A percentile compares a stretch with the other conserved stretches of the same genome.
These are phyloP conservation scores for Bombus turneri DNA, from an alignment of 1,140 invertebrate genomes.

Conservation along the genomic window DNA sequence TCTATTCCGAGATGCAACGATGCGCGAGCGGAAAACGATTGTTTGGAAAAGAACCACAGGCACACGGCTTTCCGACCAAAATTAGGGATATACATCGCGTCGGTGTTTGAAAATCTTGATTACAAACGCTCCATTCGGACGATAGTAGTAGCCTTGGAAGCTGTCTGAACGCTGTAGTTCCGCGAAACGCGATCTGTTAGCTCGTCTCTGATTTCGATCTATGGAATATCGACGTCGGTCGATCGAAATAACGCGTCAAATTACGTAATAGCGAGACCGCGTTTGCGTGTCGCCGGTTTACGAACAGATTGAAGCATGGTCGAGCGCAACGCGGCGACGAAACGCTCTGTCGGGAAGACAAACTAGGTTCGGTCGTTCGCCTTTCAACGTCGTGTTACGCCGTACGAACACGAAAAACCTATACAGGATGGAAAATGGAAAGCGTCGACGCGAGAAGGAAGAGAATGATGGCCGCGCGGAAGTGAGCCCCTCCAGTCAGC, in stretches of 20 bases:
- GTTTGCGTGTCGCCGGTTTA: too few species aligned
- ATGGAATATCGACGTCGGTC: too few species aligned
- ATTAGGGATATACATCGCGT: background rate
- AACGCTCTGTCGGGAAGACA: slow-evolving; percentile 44
- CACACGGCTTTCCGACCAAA: background rate
- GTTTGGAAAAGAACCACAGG: background rate
- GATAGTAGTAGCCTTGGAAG: background rate
- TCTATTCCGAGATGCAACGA: slow-evolving; percentile 25
- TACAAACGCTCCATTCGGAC: background rate
- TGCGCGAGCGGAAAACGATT: background rate
- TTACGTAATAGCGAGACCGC: background rate
- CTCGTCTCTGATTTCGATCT: too few species aligned
- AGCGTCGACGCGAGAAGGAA: background rate
- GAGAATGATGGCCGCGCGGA: too few species aligned
- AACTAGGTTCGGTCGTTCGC: slow-evolving; percentile 42
- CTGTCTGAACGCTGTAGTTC: too few species aligned
- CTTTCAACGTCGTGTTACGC: slow-evolving; percentile 41
- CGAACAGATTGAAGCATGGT: background rate
- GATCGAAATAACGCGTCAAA: background rate
- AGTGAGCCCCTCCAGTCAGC: background rate
- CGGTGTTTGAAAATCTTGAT: background rate
- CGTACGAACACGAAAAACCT: slow-evolving; percentile 26
- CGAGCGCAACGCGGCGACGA: slow-evolving; percentile 9
- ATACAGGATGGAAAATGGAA: background rate
- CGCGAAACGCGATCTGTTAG: too few species aligned